Evolutionary conservation across 2,113 vertebrate species (phyloP), one percentile per base, ranked within the genome.

Genomic region (Macaca mulatta): DNA sequence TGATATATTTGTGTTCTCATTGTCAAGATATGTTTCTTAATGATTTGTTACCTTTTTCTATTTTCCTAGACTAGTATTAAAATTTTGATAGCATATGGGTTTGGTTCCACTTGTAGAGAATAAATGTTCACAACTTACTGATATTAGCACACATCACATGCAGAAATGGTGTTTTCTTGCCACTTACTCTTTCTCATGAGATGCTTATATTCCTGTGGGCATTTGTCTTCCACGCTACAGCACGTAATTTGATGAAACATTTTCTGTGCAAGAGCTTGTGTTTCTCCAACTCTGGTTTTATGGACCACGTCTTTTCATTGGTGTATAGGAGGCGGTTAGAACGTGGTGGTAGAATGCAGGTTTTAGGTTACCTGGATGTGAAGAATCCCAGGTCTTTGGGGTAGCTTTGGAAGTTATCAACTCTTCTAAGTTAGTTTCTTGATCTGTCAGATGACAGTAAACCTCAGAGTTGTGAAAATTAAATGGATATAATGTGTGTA

Each of bases 31-130:
- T 1, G 6, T 92, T 85, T 89, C 50, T 84, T 89, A 59, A n/a
- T 93, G 35, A 59, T 81, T 89, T 89, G 20, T 50, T 92, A 52
- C 48, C 38, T 55, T 80, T 64, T 72, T 85, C 43, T 95, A 2
- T 95, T 93, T 96, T 69, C 78, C 17, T 95, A 64, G 40, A 93
- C 16, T 70, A 3, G 16, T 92, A 17, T 89, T 95, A 92, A 94
- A 86, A 52, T 69, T 82, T 93, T 93, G 25, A n/a, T 96, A 59
- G 72, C 52, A n/a, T 90, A 25, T 78, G 90, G 81, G 35, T 67
- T 96, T 89, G 55, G n/a, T 94, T 93, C 74, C 74, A 67, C 32
- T 86, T 86, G 27, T 83, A 95, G n/a, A 90, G 69, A 82, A 57
- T 94, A 70, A 55, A 22, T 84, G 55, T 78, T 93, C 40, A 38